phyloP scores from a whole-genome alignment of 64 coral and sea anemone genomes.

The Montipora foliosa region DNA sequence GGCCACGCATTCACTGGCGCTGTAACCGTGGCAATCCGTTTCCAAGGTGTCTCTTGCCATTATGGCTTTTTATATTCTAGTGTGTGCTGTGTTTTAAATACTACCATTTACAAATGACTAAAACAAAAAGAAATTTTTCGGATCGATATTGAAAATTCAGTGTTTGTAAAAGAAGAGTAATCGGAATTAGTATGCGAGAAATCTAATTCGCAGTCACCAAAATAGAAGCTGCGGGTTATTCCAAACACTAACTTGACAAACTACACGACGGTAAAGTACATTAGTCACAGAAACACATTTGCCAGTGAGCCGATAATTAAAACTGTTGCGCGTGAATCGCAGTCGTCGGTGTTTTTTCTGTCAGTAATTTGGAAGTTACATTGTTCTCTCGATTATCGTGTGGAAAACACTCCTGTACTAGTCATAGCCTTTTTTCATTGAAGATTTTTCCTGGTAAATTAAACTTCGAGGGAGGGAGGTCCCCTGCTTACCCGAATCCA shows the following conservation, averaged over 20 bases:
- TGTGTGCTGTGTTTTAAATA: background rate
- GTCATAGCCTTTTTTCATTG: background rate
- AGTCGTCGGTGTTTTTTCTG: background rate
- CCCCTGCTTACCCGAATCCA: background rate
- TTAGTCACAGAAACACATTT: background rate
- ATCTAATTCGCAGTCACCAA: conserved; percentile 12
- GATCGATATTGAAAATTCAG: background rate
- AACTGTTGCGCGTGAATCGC: background rate
- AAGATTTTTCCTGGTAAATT: conserved; percentile 16
- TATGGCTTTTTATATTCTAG: background rate
- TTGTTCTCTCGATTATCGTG: background rate
- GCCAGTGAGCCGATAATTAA: background rate
- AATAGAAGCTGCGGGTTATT: background rate
- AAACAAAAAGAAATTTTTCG: background rate
- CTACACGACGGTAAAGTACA: background rate
- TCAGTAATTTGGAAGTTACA: background rate
- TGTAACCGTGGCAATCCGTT: background rate
- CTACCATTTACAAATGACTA: background rate
- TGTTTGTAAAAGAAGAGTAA: background rate
- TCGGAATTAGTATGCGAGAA: background rate
- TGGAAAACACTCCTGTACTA: background rate
- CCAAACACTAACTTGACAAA: background rate
- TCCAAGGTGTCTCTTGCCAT: conserved; percentile 11
- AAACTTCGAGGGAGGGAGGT: conserved; percentile 19
- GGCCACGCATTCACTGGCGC: conserved; percentile 6